Evolutionary conservation across 2,113 vertebrate genomes (phyloP).

Genomic region (Andinoacara biseriatus): DNA sequence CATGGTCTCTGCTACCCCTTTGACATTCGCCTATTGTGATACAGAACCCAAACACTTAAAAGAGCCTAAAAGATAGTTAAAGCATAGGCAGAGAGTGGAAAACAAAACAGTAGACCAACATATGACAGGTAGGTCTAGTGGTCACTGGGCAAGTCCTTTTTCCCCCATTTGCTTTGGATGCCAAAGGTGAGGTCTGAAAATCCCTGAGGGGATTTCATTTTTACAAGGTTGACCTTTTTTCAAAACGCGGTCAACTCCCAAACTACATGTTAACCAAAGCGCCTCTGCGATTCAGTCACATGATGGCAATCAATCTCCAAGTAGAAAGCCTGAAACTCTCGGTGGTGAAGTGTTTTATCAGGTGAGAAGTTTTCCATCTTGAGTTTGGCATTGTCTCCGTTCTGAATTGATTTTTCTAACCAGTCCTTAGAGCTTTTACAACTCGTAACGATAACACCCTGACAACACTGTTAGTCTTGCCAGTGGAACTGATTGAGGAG

Average conservation of each 20-base stretch:
- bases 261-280: neutral
- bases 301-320: neutral
- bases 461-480: neutral
- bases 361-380: neutral
- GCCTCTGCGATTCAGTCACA: neutral
- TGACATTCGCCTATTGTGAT: conserved; percentile 1
- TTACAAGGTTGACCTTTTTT: neutral
- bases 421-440: neutral
- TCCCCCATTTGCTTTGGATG: neutral
- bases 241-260: neutral
- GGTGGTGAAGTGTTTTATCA: neutral
- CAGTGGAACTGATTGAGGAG: neutral
- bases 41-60: neutral
- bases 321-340: neutral
- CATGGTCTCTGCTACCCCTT: conserved; percentile 12
- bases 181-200: neutral
- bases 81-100: too few relatives aligned
- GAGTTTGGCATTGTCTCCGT: neutral
- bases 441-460: accelerated
- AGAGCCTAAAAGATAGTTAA: neutral
- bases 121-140: neutral
- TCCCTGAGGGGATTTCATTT: neutral
- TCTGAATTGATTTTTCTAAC: neutral
- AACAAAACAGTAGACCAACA: too few relatives aligned
- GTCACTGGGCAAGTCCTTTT: neutral